Evolutionary conservation across 2,888 invertebrate species (phyloP).

Genomic region (Caenorhabditis zanzibari): DNA sequence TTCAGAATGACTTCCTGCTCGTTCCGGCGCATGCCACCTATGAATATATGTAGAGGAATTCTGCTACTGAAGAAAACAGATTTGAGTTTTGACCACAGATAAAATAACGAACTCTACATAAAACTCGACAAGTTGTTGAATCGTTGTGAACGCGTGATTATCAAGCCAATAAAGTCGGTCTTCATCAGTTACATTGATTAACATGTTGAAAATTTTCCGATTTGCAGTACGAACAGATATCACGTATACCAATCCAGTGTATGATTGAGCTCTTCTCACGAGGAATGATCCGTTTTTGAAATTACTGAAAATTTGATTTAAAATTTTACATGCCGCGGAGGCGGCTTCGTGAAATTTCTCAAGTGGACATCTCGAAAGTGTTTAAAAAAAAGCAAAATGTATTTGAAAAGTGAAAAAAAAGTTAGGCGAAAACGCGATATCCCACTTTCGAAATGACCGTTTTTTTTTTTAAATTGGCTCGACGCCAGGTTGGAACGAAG

Average conservation of each 20-base stretch:
- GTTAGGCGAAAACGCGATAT: too few relatives aligned
- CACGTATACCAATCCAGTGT: conserved; percentile 14
- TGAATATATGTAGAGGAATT: neutral
- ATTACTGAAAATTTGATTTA: conserved; percentile 9
- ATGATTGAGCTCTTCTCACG: neutral
- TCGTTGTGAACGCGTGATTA: conserved; percentile 3
- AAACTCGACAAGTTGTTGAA: conserved; percentile 19
- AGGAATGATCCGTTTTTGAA: neutral
- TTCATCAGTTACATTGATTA: conserved; percentile 9
- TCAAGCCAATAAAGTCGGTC: conserved; percentile 18
- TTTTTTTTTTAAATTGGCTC: too few relatives aligned
- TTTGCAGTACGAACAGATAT: neutral
- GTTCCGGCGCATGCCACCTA: too few relatives aligned
- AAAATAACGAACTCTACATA: conserved; percentile 23
- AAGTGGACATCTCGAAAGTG: too few relatives aligned
- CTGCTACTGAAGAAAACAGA: conserved; percentile 10
- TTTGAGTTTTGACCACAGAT: too few relatives aligned
- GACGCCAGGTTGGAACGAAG: too few relatives aligned
- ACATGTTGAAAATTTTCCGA: neutral
- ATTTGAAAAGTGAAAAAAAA: too few relatives aligned
- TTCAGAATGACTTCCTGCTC: neutral
- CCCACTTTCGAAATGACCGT: too few relatives aligned
- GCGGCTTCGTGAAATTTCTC: too few relatives aligned
- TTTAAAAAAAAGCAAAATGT: too few relatives aligned
- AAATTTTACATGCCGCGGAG: too few relatives aligned